Percentiles rank a stretch among this genome's conserved stretches.
Evolutionary conservation across 2,888 invertebrate species (phyloP).

Genomic region (Hirtodrosophila histrioides): DNA sequence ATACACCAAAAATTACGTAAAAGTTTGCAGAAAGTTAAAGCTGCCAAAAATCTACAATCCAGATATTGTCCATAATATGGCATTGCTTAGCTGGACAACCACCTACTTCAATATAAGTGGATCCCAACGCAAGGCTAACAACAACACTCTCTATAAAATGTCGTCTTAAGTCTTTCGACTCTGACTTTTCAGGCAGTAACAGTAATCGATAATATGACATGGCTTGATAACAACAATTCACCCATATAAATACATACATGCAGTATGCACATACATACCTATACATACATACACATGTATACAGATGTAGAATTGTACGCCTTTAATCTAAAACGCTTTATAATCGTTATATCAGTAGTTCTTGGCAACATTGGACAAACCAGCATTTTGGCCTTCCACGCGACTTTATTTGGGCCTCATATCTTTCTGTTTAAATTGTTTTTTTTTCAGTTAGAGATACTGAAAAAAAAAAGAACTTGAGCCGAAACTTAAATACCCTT

Average conservation of each 20-base stretch:
- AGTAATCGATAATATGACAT: slow-evolving; percentile 49
- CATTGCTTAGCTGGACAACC: slow-evolving; percentile 6
- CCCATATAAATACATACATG: slow-evolving; percentile 5
- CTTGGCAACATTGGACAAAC: slow-evolving; percentile 20
- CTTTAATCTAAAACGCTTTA: slow-evolving; percentile 57
- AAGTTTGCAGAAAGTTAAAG: slow-evolving; percentile 29
- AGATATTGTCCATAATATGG: slow-evolving; percentile 4
- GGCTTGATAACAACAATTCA: slow-evolving; percentile 38
- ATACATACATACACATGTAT: slow-evolving; percentile 5
- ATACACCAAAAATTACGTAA: slow-evolving; percentile 52
- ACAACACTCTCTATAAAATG: slow-evolving; percentile 15
- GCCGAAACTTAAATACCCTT: no score
- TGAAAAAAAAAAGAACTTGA: background rate
- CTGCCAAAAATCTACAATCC: slow-evolving; percentile 10
- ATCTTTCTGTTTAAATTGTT: slow-evolving; percentile 37
- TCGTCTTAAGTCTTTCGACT: slow-evolving; percentile 15
- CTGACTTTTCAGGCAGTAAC: slow-evolving; percentile 24
- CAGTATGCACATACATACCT: slow-evolving; percentile 1
- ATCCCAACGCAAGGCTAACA: slow-evolving; percentile 11
- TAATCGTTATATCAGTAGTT: slow-evolving; percentile 34
- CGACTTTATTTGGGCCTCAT: slow-evolving; percentile 18
- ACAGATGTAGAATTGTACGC: slow-evolving; percentile 6
- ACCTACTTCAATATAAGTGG: slow-evolving; percentile 13
- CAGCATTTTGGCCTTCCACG: slow-evolving; percentile 17
- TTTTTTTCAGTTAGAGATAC: slow-evolving; percentile 19